Conservation (phyloP, 2,797 vertebrate genomes). For the Gila robusta region DNA sequence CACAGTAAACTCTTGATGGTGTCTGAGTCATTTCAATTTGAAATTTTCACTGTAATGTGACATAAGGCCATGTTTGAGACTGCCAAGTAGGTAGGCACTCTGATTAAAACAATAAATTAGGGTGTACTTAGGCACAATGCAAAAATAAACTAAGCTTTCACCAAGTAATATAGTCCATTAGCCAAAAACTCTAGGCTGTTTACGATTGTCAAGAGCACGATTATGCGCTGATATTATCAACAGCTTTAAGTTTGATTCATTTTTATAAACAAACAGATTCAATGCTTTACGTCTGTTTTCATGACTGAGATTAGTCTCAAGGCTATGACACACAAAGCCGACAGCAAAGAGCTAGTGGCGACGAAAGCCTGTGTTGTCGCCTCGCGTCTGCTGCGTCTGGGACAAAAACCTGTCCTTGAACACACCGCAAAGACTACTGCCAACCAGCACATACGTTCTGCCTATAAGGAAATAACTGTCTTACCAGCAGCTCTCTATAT, state of each 20-base stretch:
- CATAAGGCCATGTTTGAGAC: background rate
- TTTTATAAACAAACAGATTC: background rate
- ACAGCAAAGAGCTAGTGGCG: background rate
- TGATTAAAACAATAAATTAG: slow-evolving; percentile 16
- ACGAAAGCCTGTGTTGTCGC: background rate
- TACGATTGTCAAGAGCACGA: background rate
- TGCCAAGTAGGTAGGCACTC: background rate
- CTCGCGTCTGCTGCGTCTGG: background rate
- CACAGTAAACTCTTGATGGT: slow-evolving; percentile 13
- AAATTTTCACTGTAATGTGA: background rate
- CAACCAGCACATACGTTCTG: background rate
- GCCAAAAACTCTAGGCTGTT: background rate
- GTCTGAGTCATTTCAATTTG: slow-evolving; percentile 11
- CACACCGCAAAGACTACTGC: background rate
- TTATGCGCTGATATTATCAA: background rate
- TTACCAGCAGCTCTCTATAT: background rate
- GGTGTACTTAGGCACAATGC: background rate
- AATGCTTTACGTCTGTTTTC: background rate
- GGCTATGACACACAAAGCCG: background rate
- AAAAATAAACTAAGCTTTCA: background rate
- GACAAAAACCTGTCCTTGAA: background rate
- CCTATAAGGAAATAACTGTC: background rate
- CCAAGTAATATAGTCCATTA: background rate
- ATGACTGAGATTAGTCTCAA: background rate
- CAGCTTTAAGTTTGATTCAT: background rate